Percentiles rank a stretch among this genome's conserved stretches.
Evolutionary conservation across 2,797 vertebrate genomes (phyloP).

Genomic region (Trachops cirrhosus): DNA sequence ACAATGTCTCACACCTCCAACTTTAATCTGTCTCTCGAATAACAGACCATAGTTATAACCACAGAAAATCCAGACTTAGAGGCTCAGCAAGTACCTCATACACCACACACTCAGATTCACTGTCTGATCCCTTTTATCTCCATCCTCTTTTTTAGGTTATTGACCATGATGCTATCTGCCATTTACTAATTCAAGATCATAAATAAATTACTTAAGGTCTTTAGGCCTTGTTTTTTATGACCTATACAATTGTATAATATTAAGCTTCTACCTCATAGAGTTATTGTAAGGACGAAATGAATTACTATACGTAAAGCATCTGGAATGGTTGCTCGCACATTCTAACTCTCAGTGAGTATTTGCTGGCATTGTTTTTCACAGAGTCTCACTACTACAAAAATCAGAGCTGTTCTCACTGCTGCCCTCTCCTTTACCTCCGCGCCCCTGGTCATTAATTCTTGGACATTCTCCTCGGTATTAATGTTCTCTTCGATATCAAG

Average conservation of each 20-base stretch:
- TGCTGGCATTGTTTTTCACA: neutral
- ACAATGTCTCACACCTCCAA: neutral
- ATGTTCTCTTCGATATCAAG: neutral
- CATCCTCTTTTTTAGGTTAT: neutral
- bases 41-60: neutral
- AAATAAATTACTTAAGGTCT: neutral
- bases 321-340: neutral
- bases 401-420: neutral
- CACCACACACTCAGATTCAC: neutral
- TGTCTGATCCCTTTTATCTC: neutral
- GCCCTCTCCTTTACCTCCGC: neutral
- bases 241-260: neutral
- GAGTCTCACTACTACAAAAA: neutral
- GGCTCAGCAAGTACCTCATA: neutral
- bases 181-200: neutral
- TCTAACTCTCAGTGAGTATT: neutral
- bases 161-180: neutral
- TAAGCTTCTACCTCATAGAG: neutral
- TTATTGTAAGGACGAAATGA: neutral
- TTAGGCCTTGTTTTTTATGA: neutral
- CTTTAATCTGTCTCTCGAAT: neutral
- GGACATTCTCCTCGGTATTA: neutral
- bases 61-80: neutral
- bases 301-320: neutral
- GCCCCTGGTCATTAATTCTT: neutral